Evolutionary conservation across 1,140 invertebrate species (phyloP).

Genomic region (Zaprionus ornatus): DNA sequence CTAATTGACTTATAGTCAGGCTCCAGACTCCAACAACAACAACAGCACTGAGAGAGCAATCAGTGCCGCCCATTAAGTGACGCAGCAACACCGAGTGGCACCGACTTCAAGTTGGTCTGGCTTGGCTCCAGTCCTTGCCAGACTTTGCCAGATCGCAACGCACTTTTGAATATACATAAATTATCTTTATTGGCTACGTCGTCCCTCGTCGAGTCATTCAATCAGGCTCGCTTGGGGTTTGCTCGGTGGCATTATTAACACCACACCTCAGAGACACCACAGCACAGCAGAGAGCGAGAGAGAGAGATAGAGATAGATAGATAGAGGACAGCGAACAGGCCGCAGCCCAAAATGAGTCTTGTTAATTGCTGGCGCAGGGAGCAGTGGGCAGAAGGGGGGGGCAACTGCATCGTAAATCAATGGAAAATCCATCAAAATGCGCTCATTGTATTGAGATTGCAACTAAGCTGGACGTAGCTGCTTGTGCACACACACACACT

Average conservation of each 20-base stretch:
- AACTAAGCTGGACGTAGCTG: slow-evolving; percentile 61
- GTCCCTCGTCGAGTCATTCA: slow-evolving; percentile 50
- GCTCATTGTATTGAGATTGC: slow-evolving; percentile 78
- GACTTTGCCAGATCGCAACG: slow-evolving; percentile 20
- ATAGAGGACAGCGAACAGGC: neutral
- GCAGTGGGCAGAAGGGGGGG: neutral
- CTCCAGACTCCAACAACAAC: slow-evolving; percentile 5
- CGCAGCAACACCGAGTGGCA: slow-evolving; percentile 26
- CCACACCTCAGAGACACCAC: slow-evolving; percentile 1
- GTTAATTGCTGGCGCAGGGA: slow-evolving; percentile 61
- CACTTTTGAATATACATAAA: slow-evolving; percentile 72
- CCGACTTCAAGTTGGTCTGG: no score
- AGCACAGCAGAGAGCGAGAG: neutral
- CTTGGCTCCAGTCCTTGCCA: neutral
- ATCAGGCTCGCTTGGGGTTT: slow-evolving; percentile 32
- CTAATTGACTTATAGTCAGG: slow-evolving; percentile 48
- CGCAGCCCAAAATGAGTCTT: slow-evolving; percentile 58
- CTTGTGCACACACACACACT: slow-evolving; percentile 9
- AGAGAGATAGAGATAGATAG: neutral
- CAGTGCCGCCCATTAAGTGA: slow-evolving; percentile 50
- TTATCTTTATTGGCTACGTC: slow-evolving; percentile 74
- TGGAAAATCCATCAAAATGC: slow-evolving; percentile 79
- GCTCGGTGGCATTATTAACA: slow-evolving; percentile 41
- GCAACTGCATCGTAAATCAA: slow-evolving; percentile 73
- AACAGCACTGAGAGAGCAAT: slow-evolving; percentile 24